A percentile compares a stretch with the other conserved stretches of the same genome.
Conservation (phyloP, 2,797 vertebrate genomes). For the Eospalax fontanierii region DNA sequence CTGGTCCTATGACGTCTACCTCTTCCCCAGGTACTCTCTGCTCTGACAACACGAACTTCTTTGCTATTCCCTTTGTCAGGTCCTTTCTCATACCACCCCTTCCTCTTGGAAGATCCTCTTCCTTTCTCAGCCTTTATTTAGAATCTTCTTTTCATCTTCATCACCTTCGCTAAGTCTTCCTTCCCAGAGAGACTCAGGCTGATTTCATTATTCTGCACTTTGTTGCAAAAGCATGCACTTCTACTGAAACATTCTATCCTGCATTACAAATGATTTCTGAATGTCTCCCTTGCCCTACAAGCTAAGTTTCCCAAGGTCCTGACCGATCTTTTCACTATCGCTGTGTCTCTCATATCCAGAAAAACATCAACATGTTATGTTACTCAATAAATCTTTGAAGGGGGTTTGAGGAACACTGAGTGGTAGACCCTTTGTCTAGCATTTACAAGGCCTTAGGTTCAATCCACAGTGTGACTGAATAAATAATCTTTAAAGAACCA, state of each 20-base stretch:
- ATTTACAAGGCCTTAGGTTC: neutral
- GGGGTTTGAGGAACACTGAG: neutral
- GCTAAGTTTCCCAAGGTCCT: neutral
- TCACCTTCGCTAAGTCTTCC: neutral
- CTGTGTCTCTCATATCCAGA: neutral
- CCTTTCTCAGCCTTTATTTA: neutral
- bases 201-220: neutral
- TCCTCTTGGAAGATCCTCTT: neutral
- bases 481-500: constrained; percentile 24
- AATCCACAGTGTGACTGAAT: neutral
- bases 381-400: constrained; percentile 22
- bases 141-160: neutral
- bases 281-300: neutral
- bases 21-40: neutral
- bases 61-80: neutral
- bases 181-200: neutral
- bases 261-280: neutral
- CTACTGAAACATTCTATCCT: neutral
- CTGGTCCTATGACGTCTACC: neutral
- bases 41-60: neutral
- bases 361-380: neutral
- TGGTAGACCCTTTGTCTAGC: neutral
- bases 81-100: neutral
- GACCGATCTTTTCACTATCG: neutral
- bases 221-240: neutral